Evolutionary conservation across 2,797 vertebrate species (phyloP).

Genomic region (Emydoidea blandingii): DNA sequence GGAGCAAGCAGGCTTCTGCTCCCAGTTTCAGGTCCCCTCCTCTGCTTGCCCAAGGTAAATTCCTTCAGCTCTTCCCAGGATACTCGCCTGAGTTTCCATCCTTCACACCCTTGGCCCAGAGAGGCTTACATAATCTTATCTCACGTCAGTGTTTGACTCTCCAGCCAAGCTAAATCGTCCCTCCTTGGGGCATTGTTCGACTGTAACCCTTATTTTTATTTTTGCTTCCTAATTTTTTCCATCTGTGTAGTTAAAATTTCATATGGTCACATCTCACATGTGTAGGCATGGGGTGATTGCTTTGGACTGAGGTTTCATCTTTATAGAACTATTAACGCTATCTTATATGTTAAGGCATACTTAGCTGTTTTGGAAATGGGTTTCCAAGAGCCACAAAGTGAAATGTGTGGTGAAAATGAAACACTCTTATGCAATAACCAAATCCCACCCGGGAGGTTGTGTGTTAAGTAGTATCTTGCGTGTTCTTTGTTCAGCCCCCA

Average conservation of each 20-base stretch:
- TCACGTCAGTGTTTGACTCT: background rate
- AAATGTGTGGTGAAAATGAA: background rate
- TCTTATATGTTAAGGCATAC: background rate
- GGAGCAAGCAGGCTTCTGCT: background rate
- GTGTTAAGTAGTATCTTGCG: background rate
- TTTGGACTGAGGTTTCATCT: no score
- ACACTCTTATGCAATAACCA: background rate
- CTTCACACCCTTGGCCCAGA: background rate
- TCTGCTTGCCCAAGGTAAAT: background rate
- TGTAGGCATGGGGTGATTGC: background rate
- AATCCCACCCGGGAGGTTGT: background rate
- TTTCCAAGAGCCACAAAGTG: background rate
- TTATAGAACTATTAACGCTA: background rate
- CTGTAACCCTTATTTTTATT: background rate
- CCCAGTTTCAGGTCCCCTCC: background rate
- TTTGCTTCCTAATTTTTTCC: background rate
- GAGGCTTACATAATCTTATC: background rate
- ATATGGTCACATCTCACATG: background rate
- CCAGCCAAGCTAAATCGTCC: background rate
- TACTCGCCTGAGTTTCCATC: background rate
- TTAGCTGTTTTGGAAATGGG: background rate
- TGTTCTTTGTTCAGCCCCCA: slow-evolving; percentile 22
- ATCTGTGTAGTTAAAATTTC: background rate
- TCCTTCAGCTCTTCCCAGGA: background rate
- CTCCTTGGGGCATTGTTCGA: background rate